phyloP scores from a whole-genome alignment of 1,140 invertebrate genomes.

The Araneus ventricosus region DNA sequence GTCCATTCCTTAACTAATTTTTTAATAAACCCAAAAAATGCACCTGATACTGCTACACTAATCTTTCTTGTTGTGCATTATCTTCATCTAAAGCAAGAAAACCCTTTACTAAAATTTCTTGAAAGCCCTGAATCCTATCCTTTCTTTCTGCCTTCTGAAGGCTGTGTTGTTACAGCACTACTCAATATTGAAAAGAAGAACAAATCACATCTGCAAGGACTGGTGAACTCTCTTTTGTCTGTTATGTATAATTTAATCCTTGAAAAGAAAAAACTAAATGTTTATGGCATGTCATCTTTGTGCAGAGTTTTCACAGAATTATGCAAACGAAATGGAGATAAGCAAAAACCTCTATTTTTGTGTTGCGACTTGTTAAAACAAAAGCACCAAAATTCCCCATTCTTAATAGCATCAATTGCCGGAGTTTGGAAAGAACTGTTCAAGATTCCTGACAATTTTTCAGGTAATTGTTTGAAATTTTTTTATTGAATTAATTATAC shows the following conservation, averaged over 20 bases:
- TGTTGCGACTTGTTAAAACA: neutral
- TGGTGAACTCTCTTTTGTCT: neutral
- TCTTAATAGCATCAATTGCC: neutral
- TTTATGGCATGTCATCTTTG: neutral
- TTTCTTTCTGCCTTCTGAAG: neutral
- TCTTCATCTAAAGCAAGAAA: neutral
- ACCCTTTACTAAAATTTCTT: neutral
- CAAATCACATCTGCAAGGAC: neutral
- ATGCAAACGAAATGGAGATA: neutral
- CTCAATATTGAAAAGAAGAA: neutral
- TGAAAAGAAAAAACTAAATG: neutral
- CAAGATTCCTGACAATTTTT: neutral
- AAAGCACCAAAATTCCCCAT: neutral
- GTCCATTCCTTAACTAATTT: neutral
- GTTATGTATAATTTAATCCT: neutral
- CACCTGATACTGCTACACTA: neutral
- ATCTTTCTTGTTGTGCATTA: neutral
- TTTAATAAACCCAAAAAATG: neutral
- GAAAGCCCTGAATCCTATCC: neutral
- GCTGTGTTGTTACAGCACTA: neutral
- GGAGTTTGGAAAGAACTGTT: slow-evolving; percentile 8
- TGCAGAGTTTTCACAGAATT: neutral
- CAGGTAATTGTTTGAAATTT: neutral
- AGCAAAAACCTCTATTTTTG: neutral
- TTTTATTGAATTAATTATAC: neutral